Percentiles rank a stretch among this genome's conserved stretches.
These are phyloP conservation scores for Gymnoscelis rufifasciata DNA, from an alignment of 2,888 invertebrate genomes.

Conservation along the genomic window DNA sequence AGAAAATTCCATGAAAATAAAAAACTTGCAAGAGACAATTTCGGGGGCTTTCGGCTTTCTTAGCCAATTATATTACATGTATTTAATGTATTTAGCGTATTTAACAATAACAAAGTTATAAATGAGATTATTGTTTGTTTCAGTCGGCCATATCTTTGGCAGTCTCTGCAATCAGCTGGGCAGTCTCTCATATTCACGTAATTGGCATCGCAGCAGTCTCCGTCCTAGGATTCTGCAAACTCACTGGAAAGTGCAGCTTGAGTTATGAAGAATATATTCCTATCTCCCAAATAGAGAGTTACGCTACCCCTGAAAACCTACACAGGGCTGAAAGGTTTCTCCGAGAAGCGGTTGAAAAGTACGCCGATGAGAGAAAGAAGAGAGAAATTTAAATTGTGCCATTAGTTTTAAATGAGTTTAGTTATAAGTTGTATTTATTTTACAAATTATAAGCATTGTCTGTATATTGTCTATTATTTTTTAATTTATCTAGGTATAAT, in stretches of 20 bases:
- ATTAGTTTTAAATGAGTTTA: background rate
- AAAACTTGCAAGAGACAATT: too few relatives aligned
- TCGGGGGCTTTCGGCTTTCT: too few relatives aligned
- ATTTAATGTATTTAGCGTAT: too few relatives aligned
- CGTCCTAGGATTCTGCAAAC: constrained; percentile 42
- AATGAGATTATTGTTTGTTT: constrained; percentile 3
- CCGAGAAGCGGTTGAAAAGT: constrained; percentile 73
- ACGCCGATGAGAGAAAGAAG: constrained; percentile 38
- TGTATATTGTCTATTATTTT: too few relatives aligned
- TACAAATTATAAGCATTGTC: too few relatives aligned
- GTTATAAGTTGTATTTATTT: background rate
- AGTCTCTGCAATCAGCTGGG: constrained; percentile 38
- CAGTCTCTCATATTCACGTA: constrained; percentile 35
- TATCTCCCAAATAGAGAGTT: constrained; percentile 51
- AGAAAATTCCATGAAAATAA: too few relatives aligned
- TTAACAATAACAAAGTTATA: too few relatives aligned
- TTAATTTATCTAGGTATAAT: too few relatives aligned
- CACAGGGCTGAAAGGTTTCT: constrained; percentile 71
- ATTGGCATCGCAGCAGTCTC: constrained; percentile 35
- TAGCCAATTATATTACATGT: too few relatives aligned
- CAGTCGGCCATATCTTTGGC: constrained; percentile 34
- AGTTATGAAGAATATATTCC: constrained; percentile 34
- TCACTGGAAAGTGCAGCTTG: constrained; percentile 37
- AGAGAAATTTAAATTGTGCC: constrained; percentile 6
- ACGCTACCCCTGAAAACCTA: constrained; percentile 73